Evolutionary conservation across 2,888 invertebrate species (phyloP).

Genomic region (Ochropacha duplaris): DNA sequence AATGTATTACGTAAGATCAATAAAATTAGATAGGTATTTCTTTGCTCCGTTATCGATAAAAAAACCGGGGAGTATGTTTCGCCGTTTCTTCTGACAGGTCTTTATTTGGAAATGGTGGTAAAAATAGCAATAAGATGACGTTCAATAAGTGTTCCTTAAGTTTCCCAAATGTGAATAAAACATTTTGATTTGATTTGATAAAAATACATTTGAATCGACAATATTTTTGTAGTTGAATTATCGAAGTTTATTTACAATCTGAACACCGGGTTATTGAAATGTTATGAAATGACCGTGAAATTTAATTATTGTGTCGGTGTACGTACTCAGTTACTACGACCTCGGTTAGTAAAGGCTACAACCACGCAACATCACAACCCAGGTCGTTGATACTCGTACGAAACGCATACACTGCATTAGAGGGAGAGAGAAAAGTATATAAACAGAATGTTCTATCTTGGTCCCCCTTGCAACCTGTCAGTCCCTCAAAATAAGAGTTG

Average conservation of each 20-base stretch:
- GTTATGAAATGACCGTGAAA: conserved; percentile 78
- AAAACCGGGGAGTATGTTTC: no score
- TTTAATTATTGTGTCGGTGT: conserved; percentile 58
- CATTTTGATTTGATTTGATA: no score
- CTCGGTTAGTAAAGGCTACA: conserved; percentile 57
- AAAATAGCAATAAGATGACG: no score
- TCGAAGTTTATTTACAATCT: conserved; percentile 45
- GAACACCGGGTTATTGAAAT: conserved; percentile 61
- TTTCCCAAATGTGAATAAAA: no score
- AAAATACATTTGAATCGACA: no score
- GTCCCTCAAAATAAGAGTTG: conserved; percentile 42
- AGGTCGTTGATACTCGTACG: conserved; percentile 76
- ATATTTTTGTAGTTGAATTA: not conserved
- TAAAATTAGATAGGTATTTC: no score
- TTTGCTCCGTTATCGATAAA: no score
- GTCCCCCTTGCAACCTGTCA: conserved; percentile 34
- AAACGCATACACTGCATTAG: conserved; percentile 56
- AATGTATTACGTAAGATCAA: no score
- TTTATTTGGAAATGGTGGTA: no score
- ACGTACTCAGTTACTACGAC: conserved; percentile 58
- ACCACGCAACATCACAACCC: conserved; percentile 45
- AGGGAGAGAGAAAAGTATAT: conserved; percentile 59
- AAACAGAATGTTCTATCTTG: conserved; percentile 60
- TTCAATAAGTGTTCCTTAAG: no score
- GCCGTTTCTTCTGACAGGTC: no score